A percentile compares a stretch with the other conserved stretches of the same genome.
Evolutionary conservation across 2,113 vertebrate species (phyloP).

Genomic region (Andinoacara biseriatus): DNA sequence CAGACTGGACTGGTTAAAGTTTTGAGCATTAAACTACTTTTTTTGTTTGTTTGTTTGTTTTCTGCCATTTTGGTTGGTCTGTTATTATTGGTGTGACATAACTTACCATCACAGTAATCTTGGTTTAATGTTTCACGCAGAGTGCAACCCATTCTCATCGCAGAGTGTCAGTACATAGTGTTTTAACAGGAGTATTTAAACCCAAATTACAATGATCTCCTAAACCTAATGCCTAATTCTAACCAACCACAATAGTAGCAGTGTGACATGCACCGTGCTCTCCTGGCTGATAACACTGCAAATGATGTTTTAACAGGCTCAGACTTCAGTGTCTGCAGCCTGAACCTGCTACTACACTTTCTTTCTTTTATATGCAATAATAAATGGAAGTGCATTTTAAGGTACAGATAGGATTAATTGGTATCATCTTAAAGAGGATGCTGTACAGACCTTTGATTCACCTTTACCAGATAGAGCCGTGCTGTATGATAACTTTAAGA

Average conservation of each 20-base stretch:
- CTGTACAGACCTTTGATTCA: conserved; percentile 33
- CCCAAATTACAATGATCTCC: no score
- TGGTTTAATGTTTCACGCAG: no score
- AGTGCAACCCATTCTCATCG: no score
- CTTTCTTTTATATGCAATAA: background rate
- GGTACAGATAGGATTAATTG: conserved; percentile 55
- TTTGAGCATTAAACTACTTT: background rate
- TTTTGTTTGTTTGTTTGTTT: background rate
- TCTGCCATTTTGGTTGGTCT: background rate
- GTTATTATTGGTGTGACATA: background rate
- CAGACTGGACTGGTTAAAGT: fast-evolving
- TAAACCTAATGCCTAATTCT: no score
- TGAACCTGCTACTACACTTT: background rate
- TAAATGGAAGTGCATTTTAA: background rate
- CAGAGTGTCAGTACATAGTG: no score
- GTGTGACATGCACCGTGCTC: background rate
- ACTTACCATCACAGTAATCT: background rate
- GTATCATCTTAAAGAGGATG: conserved; percentile 29
- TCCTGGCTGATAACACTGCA: background rate
- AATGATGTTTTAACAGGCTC: no score
- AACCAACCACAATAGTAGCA: background rate
- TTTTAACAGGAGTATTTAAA: no score
- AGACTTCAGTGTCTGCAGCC: background rate
- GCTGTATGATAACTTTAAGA: conserved; percentile 41
- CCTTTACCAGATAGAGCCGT: conserved; percentile 12